Evolutionary conservation across 1,140 invertebrate genomes (phyloP).

Genomic region (Neodiprion pinetum): DNA sequence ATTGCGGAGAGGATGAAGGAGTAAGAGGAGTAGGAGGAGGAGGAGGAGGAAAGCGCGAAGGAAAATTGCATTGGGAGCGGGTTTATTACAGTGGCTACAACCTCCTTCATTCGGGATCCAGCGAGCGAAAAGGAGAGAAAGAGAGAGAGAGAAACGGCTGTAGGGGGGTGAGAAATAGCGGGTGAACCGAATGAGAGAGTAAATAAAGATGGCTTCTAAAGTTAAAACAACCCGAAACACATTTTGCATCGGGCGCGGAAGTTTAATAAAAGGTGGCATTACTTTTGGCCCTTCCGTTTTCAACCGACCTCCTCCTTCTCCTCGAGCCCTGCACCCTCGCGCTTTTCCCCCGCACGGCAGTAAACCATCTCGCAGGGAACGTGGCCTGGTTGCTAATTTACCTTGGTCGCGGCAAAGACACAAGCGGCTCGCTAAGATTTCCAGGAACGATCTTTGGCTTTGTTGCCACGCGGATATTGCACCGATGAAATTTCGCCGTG

Average conservation of each 20-base stretch:
- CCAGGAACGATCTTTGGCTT: background rate
- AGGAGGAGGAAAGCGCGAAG: constrained; percentile 33
- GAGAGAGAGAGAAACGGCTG: background rate
- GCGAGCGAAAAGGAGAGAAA: background rate
- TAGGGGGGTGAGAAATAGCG: background rate
- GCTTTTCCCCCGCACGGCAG: background rate
- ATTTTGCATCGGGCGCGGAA: constrained; percentile 31
- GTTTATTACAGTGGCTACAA: background rate
- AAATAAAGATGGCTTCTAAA: constrained; percentile 26
- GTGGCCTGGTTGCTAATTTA: background rate
- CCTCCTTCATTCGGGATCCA: background rate
- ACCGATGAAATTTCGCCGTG: background rate
- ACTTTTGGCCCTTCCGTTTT: constrained; percentile 8
- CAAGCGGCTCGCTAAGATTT: background rate
- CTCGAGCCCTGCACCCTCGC: constrained; percentile 6
- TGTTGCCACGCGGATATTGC: background rate
- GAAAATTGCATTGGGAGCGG: background rate
- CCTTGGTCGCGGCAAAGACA: background rate
- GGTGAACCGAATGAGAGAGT: constrained; percentile 15
- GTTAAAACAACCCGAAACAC: constrained; percentile 27
- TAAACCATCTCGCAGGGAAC: background rate
- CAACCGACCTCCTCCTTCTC: constrained; percentile 10
- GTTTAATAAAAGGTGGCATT: constrained; percentile 34
- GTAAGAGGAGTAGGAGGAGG: constrained; percentile 24
- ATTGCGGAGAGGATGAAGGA: constrained; percentile 23